Conservation (phyloP, 1,140 invertebrate species). For the Batillaria attramentaria region DNA sequence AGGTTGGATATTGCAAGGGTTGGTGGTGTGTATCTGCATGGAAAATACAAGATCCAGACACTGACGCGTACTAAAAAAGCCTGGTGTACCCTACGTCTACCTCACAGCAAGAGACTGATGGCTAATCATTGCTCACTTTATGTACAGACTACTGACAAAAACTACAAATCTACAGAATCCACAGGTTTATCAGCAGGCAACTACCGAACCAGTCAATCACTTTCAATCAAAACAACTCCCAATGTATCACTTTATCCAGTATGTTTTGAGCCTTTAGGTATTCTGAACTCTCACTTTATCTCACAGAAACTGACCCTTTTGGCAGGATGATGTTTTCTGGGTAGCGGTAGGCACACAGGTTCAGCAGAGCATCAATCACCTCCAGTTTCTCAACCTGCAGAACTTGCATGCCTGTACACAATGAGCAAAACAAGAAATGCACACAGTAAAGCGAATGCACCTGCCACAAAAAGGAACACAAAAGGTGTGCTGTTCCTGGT, state of each 20-base stretch:
- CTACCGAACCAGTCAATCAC: too few relatives aligned
- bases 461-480: neutral
- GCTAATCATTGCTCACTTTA: neutral
- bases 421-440: too few relatives aligned
- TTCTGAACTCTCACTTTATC: too few relatives aligned
- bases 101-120: too few relatives aligned
- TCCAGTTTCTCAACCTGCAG: conserved; percentile 85
- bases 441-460: neutral
- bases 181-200: too few relatives aligned
- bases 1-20: conserved; percentile 90
- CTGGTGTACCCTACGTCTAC: neutral
- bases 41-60: conserved; percentile 4
- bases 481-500: too few relatives aligned
- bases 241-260: too few relatives aligned
- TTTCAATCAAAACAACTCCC: too few relatives aligned
- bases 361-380: conserved; percentile 91
- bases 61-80: too few relatives aligned
- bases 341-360: conserved; percentile 91
- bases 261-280: too few relatives aligned
- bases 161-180: too few relatives aligned
- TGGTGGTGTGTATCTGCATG: conserved; percentile 84
- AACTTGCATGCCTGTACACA: conserved; percentile 65
- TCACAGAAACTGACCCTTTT: conserved; percentile 73
- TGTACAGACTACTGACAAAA: neutral
- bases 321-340: conserved; percentile 94